Conservation (phyloP, 2,113 vertebrate species). For the Raja brachyura region DNA sequence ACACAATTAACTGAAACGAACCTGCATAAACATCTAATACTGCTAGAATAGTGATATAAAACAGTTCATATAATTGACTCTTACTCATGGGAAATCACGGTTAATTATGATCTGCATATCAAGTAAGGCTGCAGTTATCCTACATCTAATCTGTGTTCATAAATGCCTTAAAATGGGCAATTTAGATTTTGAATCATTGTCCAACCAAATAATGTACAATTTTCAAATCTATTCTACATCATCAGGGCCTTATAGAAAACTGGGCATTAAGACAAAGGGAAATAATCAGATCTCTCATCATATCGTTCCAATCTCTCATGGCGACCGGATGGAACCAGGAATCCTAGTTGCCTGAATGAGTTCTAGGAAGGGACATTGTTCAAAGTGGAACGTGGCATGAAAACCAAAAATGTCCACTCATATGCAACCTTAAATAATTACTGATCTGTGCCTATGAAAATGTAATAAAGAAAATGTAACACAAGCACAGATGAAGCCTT, state of each 20-base stretch:
- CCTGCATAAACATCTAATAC: not conserved
- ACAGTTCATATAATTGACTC: not conserved
- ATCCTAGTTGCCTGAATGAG: not conserved
- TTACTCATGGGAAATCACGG: not conserved
- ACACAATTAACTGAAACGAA: not conserved
- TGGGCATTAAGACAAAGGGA: not conserved
- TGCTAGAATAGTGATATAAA: not conserved
- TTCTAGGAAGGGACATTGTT: not conserved
- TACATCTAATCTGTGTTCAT: not conserved
- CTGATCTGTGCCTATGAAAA: not conserved
- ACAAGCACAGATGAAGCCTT: not conserved
- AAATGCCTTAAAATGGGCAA: not conserved
- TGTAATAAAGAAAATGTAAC: not conserved
- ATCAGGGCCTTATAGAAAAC: not conserved
- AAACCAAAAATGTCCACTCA: not conserved
- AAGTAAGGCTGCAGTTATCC: not conserved
- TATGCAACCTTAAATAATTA: not conserved
- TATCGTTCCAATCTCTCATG: not conserved
- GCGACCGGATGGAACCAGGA: too few species aligned
- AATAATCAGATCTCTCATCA: not conserved
- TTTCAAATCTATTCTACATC: not conserved
- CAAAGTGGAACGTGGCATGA: not conserved
- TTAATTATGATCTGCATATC: slow-evolving; percentile 28
- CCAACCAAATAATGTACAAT: not conserved
- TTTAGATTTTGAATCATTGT: not conserved